Percentiles rank a stretch among this genome's conserved stretches.
These are phyloP conservation scores for Sesia apiformis DNA, from an alignment of 2,888 invertebrate species.

Conservation along the genomic window DNA sequence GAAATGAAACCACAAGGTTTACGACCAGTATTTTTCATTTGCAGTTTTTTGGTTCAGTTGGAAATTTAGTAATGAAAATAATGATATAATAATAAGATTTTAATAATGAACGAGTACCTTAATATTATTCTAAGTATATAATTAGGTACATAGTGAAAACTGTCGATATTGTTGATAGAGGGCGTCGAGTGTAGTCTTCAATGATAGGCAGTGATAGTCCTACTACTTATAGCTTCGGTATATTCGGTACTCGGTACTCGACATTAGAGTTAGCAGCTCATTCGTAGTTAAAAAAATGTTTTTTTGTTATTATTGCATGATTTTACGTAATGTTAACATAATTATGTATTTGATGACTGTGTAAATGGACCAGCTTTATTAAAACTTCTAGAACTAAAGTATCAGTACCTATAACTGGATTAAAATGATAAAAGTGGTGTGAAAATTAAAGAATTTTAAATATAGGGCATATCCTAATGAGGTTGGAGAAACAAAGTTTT, in stretches of 20 bases:
- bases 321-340: conserved; percentile 47
- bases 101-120: background rate
- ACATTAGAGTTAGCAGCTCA: too few relatives aligned
- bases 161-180: conserved; percentile 35
- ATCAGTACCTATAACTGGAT: background rate
- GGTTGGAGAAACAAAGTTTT: conserved; percentile 11
- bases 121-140: background rate
- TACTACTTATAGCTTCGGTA: background rate
- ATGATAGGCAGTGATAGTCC: background rate
- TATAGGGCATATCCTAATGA: conserved; percentile 34
- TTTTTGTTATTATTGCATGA: conserved; percentile 22
- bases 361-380: conserved; percentile 60
- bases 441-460: conserved; percentile 21
- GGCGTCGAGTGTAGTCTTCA: conserved; percentile 1
- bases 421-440: background rate
- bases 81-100: background rate
- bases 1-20: background rate
- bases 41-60: background rate
- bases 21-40: background rate
- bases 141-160: conserved; percentile 12
- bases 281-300: too few relatives aligned
- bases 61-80: background rate
- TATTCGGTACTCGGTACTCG: too few relatives aligned
- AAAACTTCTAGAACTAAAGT: conserved; percentile 8
- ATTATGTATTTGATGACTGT: conserved; percentile 22